A percentile compares a stretch with the other conserved stretches of the same genome.
phyloP scores from a whole-genome alignment of 2,888 invertebrate genomes.

The Anoplius nigerrimus region DNA sequence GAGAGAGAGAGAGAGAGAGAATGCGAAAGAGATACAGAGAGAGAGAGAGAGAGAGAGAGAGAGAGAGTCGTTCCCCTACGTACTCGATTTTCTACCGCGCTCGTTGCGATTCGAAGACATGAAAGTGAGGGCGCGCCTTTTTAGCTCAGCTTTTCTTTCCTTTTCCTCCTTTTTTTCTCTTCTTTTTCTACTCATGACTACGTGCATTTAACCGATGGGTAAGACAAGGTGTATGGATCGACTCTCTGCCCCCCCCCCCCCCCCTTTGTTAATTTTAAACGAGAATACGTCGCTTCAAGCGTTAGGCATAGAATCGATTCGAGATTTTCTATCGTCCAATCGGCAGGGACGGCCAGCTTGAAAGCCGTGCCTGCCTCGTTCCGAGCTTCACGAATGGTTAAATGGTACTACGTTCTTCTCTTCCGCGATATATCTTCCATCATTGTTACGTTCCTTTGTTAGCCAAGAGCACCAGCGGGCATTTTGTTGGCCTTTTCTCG shows the following conservation, averaged over 20 bases:
- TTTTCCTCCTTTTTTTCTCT: too few relatives aligned
- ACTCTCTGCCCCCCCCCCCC: conserved; percentile 25
- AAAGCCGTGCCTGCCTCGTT: conserved; percentile 14
- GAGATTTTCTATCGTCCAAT: conserved; percentile 19
- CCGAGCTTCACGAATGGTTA: conserved; percentile 24
- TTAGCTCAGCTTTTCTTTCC: too few relatives aligned
- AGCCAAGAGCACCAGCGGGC: too few relatives aligned
- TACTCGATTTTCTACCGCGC: too few relatives aligned
- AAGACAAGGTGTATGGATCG: conserved; percentile 25
- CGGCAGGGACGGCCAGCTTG: conserved; percentile 4
- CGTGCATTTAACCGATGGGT: conserved; percentile 48
- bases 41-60: too few relatives aligned
- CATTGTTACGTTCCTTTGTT: conserved; percentile 25
- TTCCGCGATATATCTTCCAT: conserved; percentile 63
- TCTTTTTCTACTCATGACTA: neutral
- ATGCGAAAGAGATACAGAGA: too few relatives aligned
- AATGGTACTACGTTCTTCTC: conserved; percentile 46
- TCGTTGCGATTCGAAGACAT: too few relatives aligned
- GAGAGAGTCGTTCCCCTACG: too few relatives aligned
- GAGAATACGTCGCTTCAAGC: neutral
- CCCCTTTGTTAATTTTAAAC: neutral
- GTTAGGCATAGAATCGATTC: conserved; percentile 25
- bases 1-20: too few relatives aligned
- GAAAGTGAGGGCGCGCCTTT: too few relatives aligned
- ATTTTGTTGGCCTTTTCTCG: conserved; percentile 28